phyloP scores from a whole-genome alignment of 1,140 invertebrate species.

The Glossosoma conforme region DNA sequence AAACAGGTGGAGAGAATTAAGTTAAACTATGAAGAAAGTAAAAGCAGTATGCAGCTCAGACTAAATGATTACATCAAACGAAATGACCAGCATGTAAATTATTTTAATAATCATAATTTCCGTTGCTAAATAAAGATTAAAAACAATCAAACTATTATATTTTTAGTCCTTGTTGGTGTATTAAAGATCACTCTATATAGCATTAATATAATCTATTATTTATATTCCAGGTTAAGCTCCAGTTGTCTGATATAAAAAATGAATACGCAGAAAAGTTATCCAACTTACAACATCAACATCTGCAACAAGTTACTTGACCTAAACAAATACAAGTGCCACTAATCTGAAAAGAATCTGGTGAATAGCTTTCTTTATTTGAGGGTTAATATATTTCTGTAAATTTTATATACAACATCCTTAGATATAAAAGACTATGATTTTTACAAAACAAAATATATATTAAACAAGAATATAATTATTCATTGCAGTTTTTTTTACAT shows the following conservation, averaged over 20 bases:
- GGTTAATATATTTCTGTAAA: no score
- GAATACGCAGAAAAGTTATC: conserved; percentile 15
- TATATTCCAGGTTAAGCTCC: conserved; percentile 9
- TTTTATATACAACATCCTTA: no score
- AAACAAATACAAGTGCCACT: no score
- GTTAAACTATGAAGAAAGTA: conserved; percentile 44
- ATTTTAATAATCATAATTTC: not conserved
- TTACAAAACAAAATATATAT: no score
- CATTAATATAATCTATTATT: no score
- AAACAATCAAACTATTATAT: not conserved
- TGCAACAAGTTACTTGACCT: conserved; percentile 16
- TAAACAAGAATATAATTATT: no score
- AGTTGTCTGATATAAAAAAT: conserved; percentile 5
- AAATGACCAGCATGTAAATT: conserved; percentile 31
- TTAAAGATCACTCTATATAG: conserved; percentile 2
- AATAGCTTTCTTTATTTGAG: no score
- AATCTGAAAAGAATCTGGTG: no score
- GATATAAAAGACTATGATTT: no score
- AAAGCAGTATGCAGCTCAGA: conserved; percentile 36
- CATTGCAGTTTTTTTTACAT: no score
- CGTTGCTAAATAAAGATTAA: not conserved
- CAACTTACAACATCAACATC: conserved; percentile 9
- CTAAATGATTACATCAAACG: conserved; percentile 27
- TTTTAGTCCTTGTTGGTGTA: not conserved
- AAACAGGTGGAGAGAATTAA: conserved; percentile 46